Base-by-base conservation (phyloP, 2,797 vertebrate genomes). In the Cottoperca gobio region DNA sequence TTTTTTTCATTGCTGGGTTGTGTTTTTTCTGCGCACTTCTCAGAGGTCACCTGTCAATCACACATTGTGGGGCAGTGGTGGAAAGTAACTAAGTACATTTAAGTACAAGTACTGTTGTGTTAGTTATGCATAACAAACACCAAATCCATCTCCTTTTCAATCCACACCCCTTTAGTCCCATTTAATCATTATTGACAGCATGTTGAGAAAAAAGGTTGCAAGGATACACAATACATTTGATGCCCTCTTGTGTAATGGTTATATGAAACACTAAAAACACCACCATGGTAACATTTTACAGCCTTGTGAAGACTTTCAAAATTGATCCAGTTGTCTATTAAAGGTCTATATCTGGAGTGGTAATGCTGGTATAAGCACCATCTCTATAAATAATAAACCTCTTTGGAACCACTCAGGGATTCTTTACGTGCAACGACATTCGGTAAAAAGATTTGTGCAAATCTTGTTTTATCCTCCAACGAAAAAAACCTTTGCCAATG, bases 391-490 rank as follows among this genome's bases (percentile, higher is more conserved):
- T 43, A 64, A 57, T 48, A 61, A 78, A 74, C 21, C 58, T 61
- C 48, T 70, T 3, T 72, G 72, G 71, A 82, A 68, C 42, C 49
- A 61, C 37, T 33, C 17, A 13, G 8, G 2, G 59, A 61, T 74
- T 79, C 64, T 69, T 81, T 50, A 39, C 50, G 46, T 64, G 81
- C 49, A 54, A 50, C 33, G 28, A 73, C 40, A 84, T 12, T 73
- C 58, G 16, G 70, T 66, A 24, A 67, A 83, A 81, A 76, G 48
- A 67, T 75, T 40, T 12, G 39, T 52, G 63, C 50, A 72, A 60
- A 91, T 85, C 79, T 78, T 59, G 72, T 87, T 89, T 85, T 83
- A 80, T 79, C 58, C 43, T 53, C 39, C 19, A 12, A 45, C 8
- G 48, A 85, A 62, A 86, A 33, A 86, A 80, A 12, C 24, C 23